Evolutionary conservation across 2,888 invertebrate species (phyloP), one percentile per base, ranked within the genome.

Genomic region (Apantesis nais): DNA sequence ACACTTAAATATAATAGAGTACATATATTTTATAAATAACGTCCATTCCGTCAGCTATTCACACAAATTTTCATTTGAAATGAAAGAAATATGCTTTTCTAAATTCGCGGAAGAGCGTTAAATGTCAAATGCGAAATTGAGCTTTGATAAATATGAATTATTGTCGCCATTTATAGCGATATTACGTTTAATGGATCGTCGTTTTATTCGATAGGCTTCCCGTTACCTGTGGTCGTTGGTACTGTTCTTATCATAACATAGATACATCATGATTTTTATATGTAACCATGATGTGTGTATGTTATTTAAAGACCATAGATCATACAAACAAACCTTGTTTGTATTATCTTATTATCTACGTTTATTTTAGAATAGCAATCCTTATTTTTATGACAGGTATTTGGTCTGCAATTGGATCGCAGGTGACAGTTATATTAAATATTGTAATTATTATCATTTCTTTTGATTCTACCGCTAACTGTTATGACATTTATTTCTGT

Each of bases 1-100:
- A 83, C 81, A 82, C 86, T 85, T 85, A 84, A 85, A 78, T 76
- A 74, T 81, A 74, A 71, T 72, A 71, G 39, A 68, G 41, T 66
- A n/a, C n/a, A n/a, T n/a, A 65, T 78, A 73, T 76, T 76, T 72
- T 52, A 74, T 62, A 75, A 70, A 74, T 70, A 76, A 72, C 71
- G 61, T 67, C 41, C 64, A 75, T 79, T 78, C 72, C 76, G 74
- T 81, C 74, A 48, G 29, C 60, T 44, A 65, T 71, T 73, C 41
- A 69, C 48, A 70, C 44, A 66, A 52, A 65, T 39, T 62, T 72
- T 48, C 44, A 62, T 67, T 55, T 55, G 22, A 34, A 44, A 67
- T 63, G 34, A 60, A 41, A 52, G 4, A 66, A 60, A 58, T 8
- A 63, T 44, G 19, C 4, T 41, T 19, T 29, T 44, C 29, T 41